phyloP scores from a whole-genome alignment of 2,113 vertebrate species.

The Anas platyrhynchos region DNA sequence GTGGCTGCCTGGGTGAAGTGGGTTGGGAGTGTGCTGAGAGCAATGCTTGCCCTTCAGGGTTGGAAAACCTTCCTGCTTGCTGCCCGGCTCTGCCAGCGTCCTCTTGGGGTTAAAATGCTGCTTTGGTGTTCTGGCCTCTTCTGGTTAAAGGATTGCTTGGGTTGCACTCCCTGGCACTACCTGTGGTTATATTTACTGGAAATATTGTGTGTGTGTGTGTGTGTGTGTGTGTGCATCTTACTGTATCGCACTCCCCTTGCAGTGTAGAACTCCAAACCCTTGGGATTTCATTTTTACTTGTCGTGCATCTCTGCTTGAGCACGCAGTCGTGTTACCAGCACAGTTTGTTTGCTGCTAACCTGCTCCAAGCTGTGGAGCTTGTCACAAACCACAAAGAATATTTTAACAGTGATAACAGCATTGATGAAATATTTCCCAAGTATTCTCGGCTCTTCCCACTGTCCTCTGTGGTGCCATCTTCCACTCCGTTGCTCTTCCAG shows the following conservation, averaged over 20 bases:
- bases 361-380: neutral
- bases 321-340: neutral
- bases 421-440: neutral
- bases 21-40: accelerated
- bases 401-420: neutral
- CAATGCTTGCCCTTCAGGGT: neutral
- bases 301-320: neutral
- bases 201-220: neutral
- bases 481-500: neutral
- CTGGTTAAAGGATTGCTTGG: neutral
- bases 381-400: neutral
- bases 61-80: neutral
- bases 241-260: neutral
- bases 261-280: neutral
- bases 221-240: accelerated
- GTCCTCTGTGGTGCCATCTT: neutral
- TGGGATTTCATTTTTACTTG: neutral
- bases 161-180: neutral
- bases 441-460: neutral
- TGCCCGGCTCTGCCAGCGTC: neutral
- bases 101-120: neutral
- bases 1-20: neutral
- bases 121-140: neutral
- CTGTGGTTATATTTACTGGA: neutral
- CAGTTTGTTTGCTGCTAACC: neutral